Base-by-base conservation (phyloP, 2,113 vertebrate genomes). In the Daboia siamensis region DNA sequence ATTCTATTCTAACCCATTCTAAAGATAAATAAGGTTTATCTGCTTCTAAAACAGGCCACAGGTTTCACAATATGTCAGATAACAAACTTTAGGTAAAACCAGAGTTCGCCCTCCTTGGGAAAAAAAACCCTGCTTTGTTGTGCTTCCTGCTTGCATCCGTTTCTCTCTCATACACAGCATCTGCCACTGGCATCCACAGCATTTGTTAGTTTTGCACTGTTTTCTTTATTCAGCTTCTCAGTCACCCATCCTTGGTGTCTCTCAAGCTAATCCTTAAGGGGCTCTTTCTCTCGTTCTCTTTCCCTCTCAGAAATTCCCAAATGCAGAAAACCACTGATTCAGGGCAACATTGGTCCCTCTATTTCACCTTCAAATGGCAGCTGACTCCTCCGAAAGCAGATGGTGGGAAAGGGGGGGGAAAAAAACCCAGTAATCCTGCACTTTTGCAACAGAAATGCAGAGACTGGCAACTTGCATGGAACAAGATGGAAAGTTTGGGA, bases 201-300 rank as follows among this genome's bases (percentile, higher is more conserved):
- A 26, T 4, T 90, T 86, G 88, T 87, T 96, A 88, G 1, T 89
- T 74, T 91, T 89, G 24, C 94, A 91, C 86, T 23, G 95, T 94
- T 97, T 96, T 57, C 86, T 39, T 55, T 92, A 93, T 86, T 93
- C 93, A 95, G 92, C 46, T 64, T 90, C 94, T 91, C 95, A 87
- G 44, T 92, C 91, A 87, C 93, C 94, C 94, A 93, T 93, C 93
- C 94, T 95, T 21, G 87, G 52, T 92, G 56, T 26, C 3, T 1
- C 61, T 92, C 90, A 91, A 95, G 89, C 93, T 1, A 59, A 92
- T 95, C 93, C 95, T 96, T 94, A 93, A 48, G 93, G 85, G 64
- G 91, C 87, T 92, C n/a, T 94, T 96, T 86, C 93, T 96, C 90
- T 93, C 57, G 74, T 51, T 91, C 69, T 55, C 87, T 46, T 89